Percentiles rank a stretch among this genome's conserved stretches.
Conservation (phyloP, 35 echinoderm and acorn worm species). For the Lytechinus variegatus region DNA sequence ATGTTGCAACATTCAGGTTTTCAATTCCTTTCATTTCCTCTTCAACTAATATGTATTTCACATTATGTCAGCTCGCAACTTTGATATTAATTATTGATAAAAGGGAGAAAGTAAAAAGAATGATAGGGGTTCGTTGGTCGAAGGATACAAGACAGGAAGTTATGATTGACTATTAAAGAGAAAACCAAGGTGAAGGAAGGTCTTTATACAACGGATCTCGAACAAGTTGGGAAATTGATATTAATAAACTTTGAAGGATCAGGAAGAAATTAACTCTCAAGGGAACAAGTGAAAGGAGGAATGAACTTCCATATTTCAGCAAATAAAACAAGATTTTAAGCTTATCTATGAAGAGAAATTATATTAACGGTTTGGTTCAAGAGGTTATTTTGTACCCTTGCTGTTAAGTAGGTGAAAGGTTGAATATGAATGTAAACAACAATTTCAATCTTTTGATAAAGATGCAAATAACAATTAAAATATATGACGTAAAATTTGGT, state of each 20-base stretch:
- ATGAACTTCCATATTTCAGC: neutral
- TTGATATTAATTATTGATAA: neutral
- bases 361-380: neutral
- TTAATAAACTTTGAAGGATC: neutral
- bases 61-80: neutral
- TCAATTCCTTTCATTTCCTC: neutral
- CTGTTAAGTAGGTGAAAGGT: neutral
- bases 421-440: neutral
- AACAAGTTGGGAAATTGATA: neutral
- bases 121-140: neutral
- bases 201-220: neutral
- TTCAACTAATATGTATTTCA: neutral
- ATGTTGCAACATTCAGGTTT: neutral
- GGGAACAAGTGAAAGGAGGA: neutral
- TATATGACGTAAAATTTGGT: too few species aligned
- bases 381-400: neutral
- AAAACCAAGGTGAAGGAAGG: neutral
- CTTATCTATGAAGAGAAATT: neutral
- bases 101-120: neutral
- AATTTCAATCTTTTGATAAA: neutral
- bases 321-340: neutral
- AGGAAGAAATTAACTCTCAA: neutral
- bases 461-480: too few species aligned
- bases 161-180: neutral
- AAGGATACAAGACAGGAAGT: neutral